These are phyloP conservation scores for Hyperoplus lanceolatus DNA, from an alignment of 2,797 vertebrate species.

Conservation along the genomic window DNA sequence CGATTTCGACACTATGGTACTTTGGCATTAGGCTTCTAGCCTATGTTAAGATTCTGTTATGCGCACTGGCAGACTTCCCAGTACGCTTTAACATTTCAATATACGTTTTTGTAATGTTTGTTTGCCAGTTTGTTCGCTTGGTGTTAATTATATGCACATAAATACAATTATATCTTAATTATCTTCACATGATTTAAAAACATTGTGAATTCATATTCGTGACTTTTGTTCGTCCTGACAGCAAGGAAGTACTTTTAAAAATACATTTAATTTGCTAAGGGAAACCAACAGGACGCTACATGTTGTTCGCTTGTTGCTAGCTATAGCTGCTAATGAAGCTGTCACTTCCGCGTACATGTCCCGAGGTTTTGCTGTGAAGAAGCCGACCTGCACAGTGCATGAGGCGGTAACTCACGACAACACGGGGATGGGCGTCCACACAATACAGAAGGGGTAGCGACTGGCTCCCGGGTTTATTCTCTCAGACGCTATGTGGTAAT, in stretches of 20 bases:
- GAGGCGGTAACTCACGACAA: conserved; percentile 90
- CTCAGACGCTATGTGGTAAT: conserved; percentile 85
- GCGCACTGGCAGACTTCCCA: background rate
- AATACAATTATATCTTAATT: background rate
- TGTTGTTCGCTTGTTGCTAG: conserved; percentile 33
- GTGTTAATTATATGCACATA: background rate
- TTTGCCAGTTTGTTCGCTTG: background rate
- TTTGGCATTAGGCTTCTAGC: background rate
- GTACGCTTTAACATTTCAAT: background rate
- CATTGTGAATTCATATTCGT: fast-evolving
- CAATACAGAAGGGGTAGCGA: conserved; percentile 93
- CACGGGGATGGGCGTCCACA: conserved; percentile 98
- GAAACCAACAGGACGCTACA: conserved; percentile 33
- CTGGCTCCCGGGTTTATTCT: conserved; percentile 86
- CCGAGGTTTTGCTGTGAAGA: background rate
- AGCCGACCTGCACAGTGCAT: background rate
- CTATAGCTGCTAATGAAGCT: conserved; percentile 60
- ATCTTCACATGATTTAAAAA: too few species aligned
- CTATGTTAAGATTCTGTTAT: too few species aligned
- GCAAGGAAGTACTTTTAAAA: background rate
- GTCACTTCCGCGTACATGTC: conserved; percentile 36
- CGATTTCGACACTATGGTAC: too few species aligned
- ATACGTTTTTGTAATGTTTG: too few species aligned
- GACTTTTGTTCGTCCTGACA: background rate
- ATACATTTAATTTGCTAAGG: background rate